A percentile compares a stretch with the other conserved stretches of the same genome.
Evolutionary conservation across 2,888 invertebrate species (phyloP).

Genomic region (Pristionchus entomophagus): DNA sequence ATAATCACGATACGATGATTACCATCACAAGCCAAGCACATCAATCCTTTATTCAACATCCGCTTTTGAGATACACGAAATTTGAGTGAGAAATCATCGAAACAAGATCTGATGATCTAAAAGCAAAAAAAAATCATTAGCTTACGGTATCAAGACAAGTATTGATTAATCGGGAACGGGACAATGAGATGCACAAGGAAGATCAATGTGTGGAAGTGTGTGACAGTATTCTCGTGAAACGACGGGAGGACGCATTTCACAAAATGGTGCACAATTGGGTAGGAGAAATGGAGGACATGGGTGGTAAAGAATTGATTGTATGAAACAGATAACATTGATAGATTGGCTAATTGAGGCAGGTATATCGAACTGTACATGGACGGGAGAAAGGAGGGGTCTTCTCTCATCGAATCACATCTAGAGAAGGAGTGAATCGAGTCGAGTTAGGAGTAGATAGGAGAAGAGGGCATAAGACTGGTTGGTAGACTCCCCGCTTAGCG

Average conservation of each 20-base stretch:
- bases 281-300: neutral
- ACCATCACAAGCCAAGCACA: too few relatives aligned
- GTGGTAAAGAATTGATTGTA: neutral
- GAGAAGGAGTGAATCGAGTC: neutral
- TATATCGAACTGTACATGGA: conserved; percentile 3
- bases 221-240: conserved; percentile 5
- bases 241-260: conserved; percentile 4
- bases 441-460: neutral
- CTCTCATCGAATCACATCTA: neutral
- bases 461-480: neutral
- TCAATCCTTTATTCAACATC: neutral
- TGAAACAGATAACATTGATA: conserved; percentile 18
- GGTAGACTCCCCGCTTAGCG: neutral
- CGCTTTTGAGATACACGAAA: neutral
- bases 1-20: too few relatives aligned
- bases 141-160: conserved; percentile 2
- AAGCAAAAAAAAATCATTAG: neutral
- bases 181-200: neutral
- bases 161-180: neutral
- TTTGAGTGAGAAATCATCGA: neutral
- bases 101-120: neutral
- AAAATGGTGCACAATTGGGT: conserved; percentile 10
- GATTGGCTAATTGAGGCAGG: neutral
- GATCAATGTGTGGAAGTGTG: neutral
- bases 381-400: neutral